These are phyloP conservation scores for Tachystola acroxantha DNA, from an alignment of 2,888 invertebrate species.

Conservation along the genomic window DNA sequence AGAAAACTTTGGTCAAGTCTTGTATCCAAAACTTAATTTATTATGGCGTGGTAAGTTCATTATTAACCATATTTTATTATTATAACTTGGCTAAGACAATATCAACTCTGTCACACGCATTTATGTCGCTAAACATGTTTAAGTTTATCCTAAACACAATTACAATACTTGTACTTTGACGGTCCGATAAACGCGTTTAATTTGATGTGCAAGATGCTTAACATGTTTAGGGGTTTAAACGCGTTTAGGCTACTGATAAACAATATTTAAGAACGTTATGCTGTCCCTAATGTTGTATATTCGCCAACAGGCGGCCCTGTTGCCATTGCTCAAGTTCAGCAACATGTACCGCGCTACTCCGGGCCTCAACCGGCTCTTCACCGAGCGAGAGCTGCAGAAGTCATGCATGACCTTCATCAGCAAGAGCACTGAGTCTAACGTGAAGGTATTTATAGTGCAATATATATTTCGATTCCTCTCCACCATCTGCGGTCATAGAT, in stretches of 20 bases:
- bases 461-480: background rate
- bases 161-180: too few relatives aligned
- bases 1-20: constrained; percentile 94
- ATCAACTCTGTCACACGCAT: too few relatives aligned
- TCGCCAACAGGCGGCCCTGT: constrained; percentile 81
- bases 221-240: too few relatives aligned
- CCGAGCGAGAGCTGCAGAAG: constrained; percentile 81
- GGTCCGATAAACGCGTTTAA: too few relatives aligned
- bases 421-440: constrained; percentile 42
- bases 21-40: constrained; percentile 95
- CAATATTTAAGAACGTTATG: too few relatives aligned
- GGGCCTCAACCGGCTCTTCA: constrained; percentile 82
- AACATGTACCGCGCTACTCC: constrained; percentile 91
- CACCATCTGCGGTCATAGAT: background rate
- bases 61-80: constrained; percentile 1
- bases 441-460: constrained; percentile 36
- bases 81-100: background rate
- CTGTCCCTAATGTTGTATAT: too few relatives aligned
- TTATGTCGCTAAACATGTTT: too few relatives aligned
- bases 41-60: constrained; percentile 78
- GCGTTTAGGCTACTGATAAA: too few relatives aligned
- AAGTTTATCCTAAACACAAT: too few relatives aligned
- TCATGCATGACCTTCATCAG: constrained; percentile 80
- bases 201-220: too few relatives aligned
- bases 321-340: constrained; percentile 90